phyloP scores from a whole-genome alignment of 1,140 invertebrate genomes.

The Yoshiicerus persimilis region DNA sequence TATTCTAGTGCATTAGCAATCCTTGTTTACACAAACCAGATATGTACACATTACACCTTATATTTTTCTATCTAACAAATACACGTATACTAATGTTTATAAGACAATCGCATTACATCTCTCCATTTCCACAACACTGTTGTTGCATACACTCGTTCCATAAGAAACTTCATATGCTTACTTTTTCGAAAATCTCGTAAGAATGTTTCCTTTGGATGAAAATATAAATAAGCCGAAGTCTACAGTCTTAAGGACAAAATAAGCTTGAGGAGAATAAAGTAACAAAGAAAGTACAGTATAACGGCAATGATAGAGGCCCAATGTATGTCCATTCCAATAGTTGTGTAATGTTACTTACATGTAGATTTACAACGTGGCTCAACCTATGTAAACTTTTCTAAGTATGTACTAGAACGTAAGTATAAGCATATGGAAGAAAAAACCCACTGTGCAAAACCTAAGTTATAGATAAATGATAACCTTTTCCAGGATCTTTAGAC shows the following conservation, averaged over 20 bases:
- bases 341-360: background rate
- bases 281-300: background rate
- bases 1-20: background rate
- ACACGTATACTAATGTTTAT: too few species aligned
- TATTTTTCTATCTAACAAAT: too few species aligned
- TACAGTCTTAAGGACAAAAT: background rate
- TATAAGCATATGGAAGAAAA: background rate
- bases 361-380: background rate
- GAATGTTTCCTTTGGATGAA: background rate
- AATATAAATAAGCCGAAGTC: background rate
- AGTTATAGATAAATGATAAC: background rate
- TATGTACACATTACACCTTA: background rate
- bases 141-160: too few species aligned
- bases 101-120: too few species aligned
- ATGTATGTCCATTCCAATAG: background rate
- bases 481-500: background rate
- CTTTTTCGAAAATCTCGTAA: background rate
- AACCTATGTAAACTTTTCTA: background rate
- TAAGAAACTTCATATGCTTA: background rate
- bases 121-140: too few species aligned
- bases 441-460: background rate
- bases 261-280: background rate
- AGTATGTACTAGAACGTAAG: background rate
- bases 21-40: background rate
- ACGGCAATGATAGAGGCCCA: background rate